Conservation (phyloP, 2,113 vertebrate species). For the Crypturellus undulatus region DNA sequence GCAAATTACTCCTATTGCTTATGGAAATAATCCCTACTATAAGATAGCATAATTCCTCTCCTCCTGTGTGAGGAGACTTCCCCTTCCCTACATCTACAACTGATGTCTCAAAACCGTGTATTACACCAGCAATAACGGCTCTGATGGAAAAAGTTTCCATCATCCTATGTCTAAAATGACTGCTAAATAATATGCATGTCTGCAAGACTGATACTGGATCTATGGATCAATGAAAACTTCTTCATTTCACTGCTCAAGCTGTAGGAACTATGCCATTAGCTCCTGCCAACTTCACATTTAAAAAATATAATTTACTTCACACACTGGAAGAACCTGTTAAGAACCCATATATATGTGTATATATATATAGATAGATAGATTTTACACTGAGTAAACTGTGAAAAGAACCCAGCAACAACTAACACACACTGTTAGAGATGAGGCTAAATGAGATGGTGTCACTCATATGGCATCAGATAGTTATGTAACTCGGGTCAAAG, state of each 20-base stretch:
- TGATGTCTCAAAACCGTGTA: background rate
- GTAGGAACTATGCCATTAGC: background rate
- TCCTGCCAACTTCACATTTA: slow-evolving; percentile 27
- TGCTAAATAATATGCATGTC: background rate
- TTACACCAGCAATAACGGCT: background rate
- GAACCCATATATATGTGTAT: background rate
- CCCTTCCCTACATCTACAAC: background rate
- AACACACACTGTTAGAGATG: background rate
- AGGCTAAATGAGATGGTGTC: background rate
- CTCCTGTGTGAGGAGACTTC: background rate
- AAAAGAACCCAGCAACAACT: background rate
- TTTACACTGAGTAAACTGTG: slow-evolving; percentile 27
- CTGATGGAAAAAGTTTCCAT: background rate
- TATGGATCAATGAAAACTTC: background rate
- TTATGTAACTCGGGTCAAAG: background rate
- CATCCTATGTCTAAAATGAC: background rate
- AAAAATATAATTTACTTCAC: slow-evolving; percentile 23
- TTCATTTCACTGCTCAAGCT: background rate
- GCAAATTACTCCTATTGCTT: background rate
- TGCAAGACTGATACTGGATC: background rate
- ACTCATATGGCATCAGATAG: slow-evolving; percentile 30
- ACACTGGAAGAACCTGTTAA: slow-evolving; percentile 3
- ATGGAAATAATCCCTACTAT: background rate
- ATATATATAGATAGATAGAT: background rate
- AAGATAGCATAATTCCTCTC: background rate